Base-by-base conservation (phyloP, 2,888 invertebrate species). In the Andrena bucephala region DNA sequence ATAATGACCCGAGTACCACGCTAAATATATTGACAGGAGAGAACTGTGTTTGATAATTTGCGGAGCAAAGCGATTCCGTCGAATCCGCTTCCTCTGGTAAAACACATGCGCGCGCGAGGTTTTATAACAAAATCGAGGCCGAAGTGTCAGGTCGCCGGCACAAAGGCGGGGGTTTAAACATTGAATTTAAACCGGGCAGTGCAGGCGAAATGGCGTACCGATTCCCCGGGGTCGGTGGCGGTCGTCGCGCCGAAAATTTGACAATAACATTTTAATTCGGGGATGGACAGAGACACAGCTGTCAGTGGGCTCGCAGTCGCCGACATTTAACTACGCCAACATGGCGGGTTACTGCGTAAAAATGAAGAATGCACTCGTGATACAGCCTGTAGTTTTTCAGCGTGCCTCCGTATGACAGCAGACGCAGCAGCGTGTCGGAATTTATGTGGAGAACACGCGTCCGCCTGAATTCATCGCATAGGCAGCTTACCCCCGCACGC, bases 361-460 rank as follows among this genome's bases (percentile, higher is more conserved):
- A 91, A 88, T 90, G 91, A 91, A 87, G 89, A 84, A 90, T 84
- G 86, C 84, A 81, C 85, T 85, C 70, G 75, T 72, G 83, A 83
- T 80, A 71, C 85, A 84, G 84, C 54, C 52, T 59, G 87, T 77
- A 85, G 87, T 87, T 89, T 88, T 80, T 87, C 84, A 82, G 77
- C 71, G 84, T 80, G 77, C 81, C 74, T 67, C 67, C 69, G 81
- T 86, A 87, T 91, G 89, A 91, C 91, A 89, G 90, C 86, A 88
- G 86, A 88, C 87, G 86, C 83, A 79, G 86, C 87, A 86, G 73
- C 87, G 78, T 80, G 89, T 85, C 81, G 85, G 86, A 91, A 91
- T 91, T 91, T 91, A 91, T 91, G 90, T 88, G 86, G 84, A 80
- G 89, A 89, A 91, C 91, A 91, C 89, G 90, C 88, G 89, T 90